These are phyloP conservation scores for Spheniscus humboldti DNA, from an alignment of 2,797 vertebrate genomes.

Conservation along the genomic window DNA sequence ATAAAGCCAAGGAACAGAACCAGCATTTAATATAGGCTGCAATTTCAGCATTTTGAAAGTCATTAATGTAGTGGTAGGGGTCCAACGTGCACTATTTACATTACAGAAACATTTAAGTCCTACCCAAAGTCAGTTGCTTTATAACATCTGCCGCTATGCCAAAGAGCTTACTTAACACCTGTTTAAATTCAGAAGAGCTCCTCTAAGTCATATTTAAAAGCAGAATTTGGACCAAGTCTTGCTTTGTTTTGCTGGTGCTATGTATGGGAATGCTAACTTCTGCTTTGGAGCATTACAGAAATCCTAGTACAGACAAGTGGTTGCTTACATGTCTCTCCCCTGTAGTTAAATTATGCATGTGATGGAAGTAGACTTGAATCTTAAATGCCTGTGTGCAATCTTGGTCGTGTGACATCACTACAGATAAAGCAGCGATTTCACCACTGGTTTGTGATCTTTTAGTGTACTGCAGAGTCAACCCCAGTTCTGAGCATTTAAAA, in stretches of 20 bases:
- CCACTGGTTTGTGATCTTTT: not conserved
- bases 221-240: not conserved
- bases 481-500: not conserved
- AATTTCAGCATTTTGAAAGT: not conserved
- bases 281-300: not conserved
- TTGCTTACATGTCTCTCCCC: not conserved
- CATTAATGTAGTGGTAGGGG: not conserved
- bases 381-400: not conserved
- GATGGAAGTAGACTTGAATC: not conserved
- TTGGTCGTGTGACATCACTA: fast-evolving
- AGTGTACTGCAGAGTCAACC: not conserved
- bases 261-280: not conserved
- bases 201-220: not conserved
- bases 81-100: not conserved
- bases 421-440: not conserved
- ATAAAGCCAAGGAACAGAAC: not conserved
- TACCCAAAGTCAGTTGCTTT: not conserved
- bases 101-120: not conserved
- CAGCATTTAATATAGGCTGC: not conserved
- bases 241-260: not conserved
- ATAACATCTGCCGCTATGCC: not conserved
- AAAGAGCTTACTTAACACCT: not conserved
- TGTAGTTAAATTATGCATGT: not conserved
- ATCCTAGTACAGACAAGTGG: not conserved
- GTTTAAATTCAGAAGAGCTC: not conserved